phyloP scores from a whole-genome alignment of 2,797 vertebrate species.

The Pseudocheirus occidentalis region DNA sequence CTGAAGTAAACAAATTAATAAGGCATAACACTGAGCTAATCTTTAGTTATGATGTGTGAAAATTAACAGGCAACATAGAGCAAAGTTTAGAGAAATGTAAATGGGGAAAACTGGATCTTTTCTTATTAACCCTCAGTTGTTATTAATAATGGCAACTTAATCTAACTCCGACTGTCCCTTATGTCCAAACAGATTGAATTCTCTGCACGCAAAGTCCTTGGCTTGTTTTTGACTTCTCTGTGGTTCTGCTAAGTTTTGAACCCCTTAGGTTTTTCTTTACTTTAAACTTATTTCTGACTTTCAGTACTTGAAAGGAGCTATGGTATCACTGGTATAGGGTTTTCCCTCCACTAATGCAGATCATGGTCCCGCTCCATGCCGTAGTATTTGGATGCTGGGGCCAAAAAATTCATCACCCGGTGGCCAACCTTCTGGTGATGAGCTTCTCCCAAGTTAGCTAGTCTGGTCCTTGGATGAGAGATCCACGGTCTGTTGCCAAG shows the following conservation, averaged over 20 bases:
- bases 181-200: neutral
- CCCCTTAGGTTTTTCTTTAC: neutral
- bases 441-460: neutral
- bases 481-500: neutral
- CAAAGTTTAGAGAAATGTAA: neutral
- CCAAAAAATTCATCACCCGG: neutral
- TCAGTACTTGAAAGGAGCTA: neutral
- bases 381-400: neutral
- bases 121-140: neutral
- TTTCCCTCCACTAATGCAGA: neutral
- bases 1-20: constrained; percentile 8
- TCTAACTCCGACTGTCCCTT: neutral
- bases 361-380: neutral
- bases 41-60: neutral
- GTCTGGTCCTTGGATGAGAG: neutral
- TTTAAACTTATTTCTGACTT: neutral
- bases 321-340: neutral
- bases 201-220: neutral
- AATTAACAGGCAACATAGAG: neutral
- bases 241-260: neutral
- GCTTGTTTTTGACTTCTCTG: neutral
- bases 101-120: neutral
- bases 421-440: neutral
- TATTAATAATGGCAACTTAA: neutral
- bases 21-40: neutral